phyloP scores from a whole-genome alignment of 1,140 invertebrate species.

The Pteromalus puparum region DNA sequence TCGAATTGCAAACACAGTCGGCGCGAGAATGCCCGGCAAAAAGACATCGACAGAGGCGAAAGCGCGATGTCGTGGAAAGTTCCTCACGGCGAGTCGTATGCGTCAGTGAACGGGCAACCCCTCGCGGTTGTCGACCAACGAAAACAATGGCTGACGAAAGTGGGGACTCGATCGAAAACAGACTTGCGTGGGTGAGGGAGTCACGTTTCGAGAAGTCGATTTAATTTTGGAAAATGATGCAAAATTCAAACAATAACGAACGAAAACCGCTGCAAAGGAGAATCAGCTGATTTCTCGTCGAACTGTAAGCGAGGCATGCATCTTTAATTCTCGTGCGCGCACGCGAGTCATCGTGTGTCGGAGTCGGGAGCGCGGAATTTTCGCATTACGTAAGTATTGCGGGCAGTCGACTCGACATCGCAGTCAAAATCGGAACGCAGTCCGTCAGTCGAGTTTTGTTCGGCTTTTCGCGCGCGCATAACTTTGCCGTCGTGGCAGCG shows the following conservation, averaged over 20 bases:
- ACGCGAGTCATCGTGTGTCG: not conserved
- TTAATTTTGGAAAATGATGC: not conserved
- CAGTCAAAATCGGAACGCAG: too few species aligned
- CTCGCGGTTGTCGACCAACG: not conserved
- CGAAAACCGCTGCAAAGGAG: too few species aligned
- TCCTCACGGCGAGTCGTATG: too few species aligned
- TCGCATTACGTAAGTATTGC: not conserved
- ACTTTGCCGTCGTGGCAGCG: not conserved
- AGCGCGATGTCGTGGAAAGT: too few species aligned
- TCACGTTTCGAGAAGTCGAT: not conserved
- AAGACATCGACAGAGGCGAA: too few species aligned
- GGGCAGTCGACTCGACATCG: too few species aligned
- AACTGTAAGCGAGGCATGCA: not conserved
- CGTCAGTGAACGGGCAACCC: not conserved
- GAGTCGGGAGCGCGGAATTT: not conserved
- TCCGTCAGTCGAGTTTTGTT: not conserved
- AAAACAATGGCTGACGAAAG: not conserved
- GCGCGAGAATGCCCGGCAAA: too few species aligned
- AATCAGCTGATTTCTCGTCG: too few species aligned
- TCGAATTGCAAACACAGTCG: not conserved
- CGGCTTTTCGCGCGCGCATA: not conserved
- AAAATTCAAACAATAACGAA: too few species aligned
- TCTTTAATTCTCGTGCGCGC: not conserved
- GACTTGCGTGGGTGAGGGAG: not conserved
- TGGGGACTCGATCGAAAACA: not conserved